These are phyloP conservation scores for Cinclus mexicanus DNA, from an alignment of 2,113 vertebrate species.

Conservation along the genomic window DNA sequence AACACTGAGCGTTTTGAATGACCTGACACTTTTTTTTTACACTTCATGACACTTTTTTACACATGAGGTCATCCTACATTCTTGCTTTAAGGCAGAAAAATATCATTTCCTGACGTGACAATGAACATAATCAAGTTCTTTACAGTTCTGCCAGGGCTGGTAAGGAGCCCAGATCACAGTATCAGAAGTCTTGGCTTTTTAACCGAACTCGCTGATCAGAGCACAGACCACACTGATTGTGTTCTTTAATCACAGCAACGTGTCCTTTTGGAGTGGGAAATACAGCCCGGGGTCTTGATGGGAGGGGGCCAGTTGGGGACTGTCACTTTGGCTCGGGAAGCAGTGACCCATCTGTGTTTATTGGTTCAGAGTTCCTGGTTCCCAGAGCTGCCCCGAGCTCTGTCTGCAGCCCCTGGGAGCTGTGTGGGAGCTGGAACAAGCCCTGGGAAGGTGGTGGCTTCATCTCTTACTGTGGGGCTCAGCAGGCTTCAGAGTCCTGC, in stretches of 20 bases:
- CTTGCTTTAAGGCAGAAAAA: slow-evolving; percentile 22
- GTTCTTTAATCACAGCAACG: not conserved
- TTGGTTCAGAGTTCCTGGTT: not conserved
- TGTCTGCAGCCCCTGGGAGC: not conserved
- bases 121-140: not conserved
- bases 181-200: not conserved
- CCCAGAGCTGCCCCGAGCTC: not conserved
- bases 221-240: not conserved
- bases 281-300: not conserved
- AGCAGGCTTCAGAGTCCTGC: not conserved
- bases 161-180: not conserved
- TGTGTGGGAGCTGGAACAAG: not conserved
- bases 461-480: not conserved
- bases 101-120: slow-evolving; percentile 28
- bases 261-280: not conserved
- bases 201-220: not conserved
- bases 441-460: not conserved
- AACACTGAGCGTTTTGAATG: slow-evolving; percentile 6
- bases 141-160: slow-evolving; percentile 8
- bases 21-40: not conserved
- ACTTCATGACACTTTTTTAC: not conserved
- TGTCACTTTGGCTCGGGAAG: not conserved
- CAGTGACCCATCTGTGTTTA: not conserved
- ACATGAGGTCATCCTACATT: not conserved
- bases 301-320: not conserved